Evolutionary conservation across 2,113 vertebrate genomes (phyloP).

Genomic region (Melanostigma gelatinosum): DNA sequence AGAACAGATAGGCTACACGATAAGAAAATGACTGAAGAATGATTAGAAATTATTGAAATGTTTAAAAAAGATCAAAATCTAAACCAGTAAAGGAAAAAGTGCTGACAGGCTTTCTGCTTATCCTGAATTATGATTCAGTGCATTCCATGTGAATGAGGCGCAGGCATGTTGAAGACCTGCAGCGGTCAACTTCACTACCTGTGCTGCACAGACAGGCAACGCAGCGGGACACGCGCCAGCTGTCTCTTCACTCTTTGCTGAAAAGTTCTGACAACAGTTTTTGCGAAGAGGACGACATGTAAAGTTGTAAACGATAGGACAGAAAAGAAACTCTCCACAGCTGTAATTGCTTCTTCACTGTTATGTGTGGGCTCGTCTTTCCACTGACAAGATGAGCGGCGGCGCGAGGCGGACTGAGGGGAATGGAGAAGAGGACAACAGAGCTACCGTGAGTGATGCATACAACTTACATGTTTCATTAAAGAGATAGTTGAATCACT

Average conservation of each 20-base stretch:
- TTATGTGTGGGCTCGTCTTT: slow-evolving; percentile 4
- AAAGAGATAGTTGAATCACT: background rate
- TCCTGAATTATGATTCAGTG: slow-evolving; percentile 6
- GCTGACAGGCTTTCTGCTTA: background rate
- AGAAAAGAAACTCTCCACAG: background rate
- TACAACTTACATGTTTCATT: background rate
- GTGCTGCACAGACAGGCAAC: slow-evolving; percentile 23
- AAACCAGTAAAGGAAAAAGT: background rate
- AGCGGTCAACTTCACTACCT: slow-evolving; percentile 25
- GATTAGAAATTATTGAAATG: background rate
- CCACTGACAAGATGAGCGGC: slow-evolving; percentile 52
- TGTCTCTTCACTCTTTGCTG: background rate
- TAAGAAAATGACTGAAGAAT: background rate
- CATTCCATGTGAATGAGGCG: slow-evolving; percentile 30
- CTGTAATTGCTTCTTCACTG: background rate
- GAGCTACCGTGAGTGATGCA: slow-evolving; percentile 53
- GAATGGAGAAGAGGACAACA: slow-evolving; percentile 7
- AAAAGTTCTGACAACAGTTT: background rate
- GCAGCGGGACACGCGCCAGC: background rate
- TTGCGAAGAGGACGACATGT: background rate
- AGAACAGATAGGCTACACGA: background rate
- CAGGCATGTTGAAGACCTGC: slow-evolving; percentile 17
- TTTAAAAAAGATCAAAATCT: background rate
- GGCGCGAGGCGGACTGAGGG: background rate
- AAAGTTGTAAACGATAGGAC: background rate